A percentile compares a stretch with the other conserved stretches of the same genome.
phyloP scores from a whole-genome alignment of 2,113 vertebrate genomes.

The Siphamia tubifer region DNA sequence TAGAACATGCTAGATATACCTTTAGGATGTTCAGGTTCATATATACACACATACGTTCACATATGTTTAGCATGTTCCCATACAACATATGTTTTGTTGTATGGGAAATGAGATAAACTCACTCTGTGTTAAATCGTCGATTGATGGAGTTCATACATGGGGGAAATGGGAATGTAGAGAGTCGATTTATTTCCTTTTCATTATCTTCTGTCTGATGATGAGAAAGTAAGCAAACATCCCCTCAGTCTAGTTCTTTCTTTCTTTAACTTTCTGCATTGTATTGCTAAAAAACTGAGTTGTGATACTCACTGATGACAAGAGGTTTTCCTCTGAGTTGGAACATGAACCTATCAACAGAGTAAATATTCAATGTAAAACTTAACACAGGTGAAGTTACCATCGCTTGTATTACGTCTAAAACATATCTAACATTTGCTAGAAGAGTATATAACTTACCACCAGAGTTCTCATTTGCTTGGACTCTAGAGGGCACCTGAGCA shows the following conservation, averaged over 20 bases:
- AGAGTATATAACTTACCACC: conserved; percentile 53
- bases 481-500: conserved; percentile 62
- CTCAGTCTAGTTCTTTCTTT: not conserved
- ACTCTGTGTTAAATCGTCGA: conserved; percentile 80
- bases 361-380: too few species aligned
- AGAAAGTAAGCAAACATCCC: not conserved
- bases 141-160: conserved; percentile 91
- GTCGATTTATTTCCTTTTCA: conserved; percentile 92
- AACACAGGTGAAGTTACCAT: too few species aligned
- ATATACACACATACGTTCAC: too few species aligned
- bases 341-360: conserved; percentile 55
- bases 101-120: conserved; percentile 25
- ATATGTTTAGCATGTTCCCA: too few species aligned
- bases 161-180: conserved; percentile 93
- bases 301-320: conserved; percentile 63
- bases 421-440: not conserved
- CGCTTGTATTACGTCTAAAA: too few species aligned
- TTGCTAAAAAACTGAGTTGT: not conserved
- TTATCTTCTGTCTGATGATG: conserved; percentile 71
- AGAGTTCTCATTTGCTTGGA: conserved; percentile 55
- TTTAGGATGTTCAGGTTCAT: too few species aligned
- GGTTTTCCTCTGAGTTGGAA: conserved; percentile 78
- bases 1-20: not conserved
- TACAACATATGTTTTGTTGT: too few species aligned
- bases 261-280: not conserved